Base-by-base conservation (phyloP, 2,113 vertebrate species). In the Maccullochella peelii region DNA sequence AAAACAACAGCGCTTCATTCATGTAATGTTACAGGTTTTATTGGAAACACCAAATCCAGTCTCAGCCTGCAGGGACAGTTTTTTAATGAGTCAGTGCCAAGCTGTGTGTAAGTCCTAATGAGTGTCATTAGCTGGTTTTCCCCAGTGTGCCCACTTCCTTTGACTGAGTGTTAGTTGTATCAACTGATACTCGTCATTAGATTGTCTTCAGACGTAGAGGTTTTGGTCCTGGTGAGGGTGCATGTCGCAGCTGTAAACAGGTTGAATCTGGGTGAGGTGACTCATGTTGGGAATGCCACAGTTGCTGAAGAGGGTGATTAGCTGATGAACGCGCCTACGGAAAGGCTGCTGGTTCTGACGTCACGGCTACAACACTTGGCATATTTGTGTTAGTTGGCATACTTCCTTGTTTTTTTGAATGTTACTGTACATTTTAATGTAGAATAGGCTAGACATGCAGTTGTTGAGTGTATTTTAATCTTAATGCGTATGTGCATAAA, bases 251-350 rank as follows among this genome's bases (percentile, higher is more conserved):
- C n/a, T 44, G 33, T 6, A 16, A 42, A 36, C 30, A 25, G 18
- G 25, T 21, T 15, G 3, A 25, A 21, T 59, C n/a, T 36, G 44
- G 21, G 44, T 20, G 36, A 52, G 0, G 20, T 92, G 91, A 93
- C 33, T 92, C 82, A 92, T n/a, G 42, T 7, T 76, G 86, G 90
- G 61, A 91, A 91, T 79, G 50, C 47, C 85, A 1, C 12, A n/a
- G 15, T 75, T 79, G 6, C 68, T 38, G 0, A 47, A 79, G 49
- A 55, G 30, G 25, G 16, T 27, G 30, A 63, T 2, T 8, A 52
- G 9, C 30, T 55, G 23, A 47, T 15, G 52, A 57, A 33, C 44
- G 8, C 8, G 15, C 30, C 6, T n/a, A 2, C 18, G 10, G n/a
- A 7, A 6, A 61, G 7, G 30, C 58, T 30, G 42, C 69, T 82